phyloP scores from a whole-genome alignment of 2,113 vertebrate species.

The Parotia lawesii region DNA sequence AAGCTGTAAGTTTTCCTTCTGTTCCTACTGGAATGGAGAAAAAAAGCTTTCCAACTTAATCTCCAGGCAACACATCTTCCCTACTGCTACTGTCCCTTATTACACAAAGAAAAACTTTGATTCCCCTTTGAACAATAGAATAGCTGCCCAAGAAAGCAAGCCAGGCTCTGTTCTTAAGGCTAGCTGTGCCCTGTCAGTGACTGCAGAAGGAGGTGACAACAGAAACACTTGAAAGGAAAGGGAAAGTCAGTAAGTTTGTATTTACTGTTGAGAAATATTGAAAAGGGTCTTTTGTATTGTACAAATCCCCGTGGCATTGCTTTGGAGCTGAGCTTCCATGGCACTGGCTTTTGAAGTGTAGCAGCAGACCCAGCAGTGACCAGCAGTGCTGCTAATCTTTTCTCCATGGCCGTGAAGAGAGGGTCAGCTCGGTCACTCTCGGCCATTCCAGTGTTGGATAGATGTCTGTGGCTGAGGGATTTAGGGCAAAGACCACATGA shows the following conservation, averaged over 20 bases:
- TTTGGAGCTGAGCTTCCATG: background rate
- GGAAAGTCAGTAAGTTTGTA: background rate
- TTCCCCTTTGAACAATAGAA: background rate
- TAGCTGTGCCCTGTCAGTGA: background rate
- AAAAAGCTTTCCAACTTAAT: background rate
- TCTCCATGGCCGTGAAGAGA: background rate
- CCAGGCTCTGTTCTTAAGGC: background rate
- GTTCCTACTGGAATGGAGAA: background rate
- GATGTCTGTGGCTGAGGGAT: background rate
- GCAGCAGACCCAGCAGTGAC: background rate
- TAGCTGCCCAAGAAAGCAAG: background rate
- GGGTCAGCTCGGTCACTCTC: background rate
- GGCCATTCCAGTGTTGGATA: background rate
- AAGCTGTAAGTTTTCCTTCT: background rate
- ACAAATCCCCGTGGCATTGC: background rate
- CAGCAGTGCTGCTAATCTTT: background rate
- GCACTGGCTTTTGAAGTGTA: background rate
- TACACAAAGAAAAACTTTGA: background rate
- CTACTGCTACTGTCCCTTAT: background rate
- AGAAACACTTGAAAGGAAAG: background rate
- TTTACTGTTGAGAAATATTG: background rate
- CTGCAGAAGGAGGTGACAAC: background rate
- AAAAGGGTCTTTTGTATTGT: background rate
- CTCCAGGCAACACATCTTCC: background rate
- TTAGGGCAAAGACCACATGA: slow-evolving; percentile 39